Base-by-base conservation (phyloP, 2,888 invertebrate genomes). In the Colletes collaris region DNA sequence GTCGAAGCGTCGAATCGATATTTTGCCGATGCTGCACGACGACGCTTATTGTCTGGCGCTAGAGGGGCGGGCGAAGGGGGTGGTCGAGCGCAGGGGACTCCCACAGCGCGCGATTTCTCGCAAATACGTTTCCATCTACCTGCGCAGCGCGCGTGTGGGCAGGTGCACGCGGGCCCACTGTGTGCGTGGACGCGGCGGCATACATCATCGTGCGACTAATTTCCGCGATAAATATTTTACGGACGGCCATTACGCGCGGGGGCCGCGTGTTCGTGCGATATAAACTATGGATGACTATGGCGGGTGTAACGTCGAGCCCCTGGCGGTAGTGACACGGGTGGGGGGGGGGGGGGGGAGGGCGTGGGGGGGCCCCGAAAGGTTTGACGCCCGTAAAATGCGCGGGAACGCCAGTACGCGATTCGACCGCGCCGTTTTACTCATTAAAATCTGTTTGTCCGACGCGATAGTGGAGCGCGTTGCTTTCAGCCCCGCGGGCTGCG, bases 391-490 rank as follows among this genome's bases (percentile, higher is more conserved):
- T 88, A 85, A 90, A 90, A 89, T 87, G 88, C 86, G 81, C 83
- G 70, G 81, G 67, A 79, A 79, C 84, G 84, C 80, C 82, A 85
- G 84, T 78, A 82, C 80, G 85, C 81, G 60, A 76, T 80, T 75
- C 76, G 56, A 53, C 63, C 70, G 74, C 88, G 83, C 88, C 89
- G 88, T 85, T 88, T 83, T 87, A 84, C 89, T 93, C 93, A 94
- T 94, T 94, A 94, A 94, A 94, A 94, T 94, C 93, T 94, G 94
- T 94, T 94, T 94, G 94, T 93, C 90, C 84, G 89, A 27, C 89
- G 89, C 91, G 92, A 93, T 92, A 80, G 81, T 55, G 65, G 65
- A 68, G 62, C 75, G 50, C n/a, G 67, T 46, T 50, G 73, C 66
- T 78, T 79, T 59, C 67, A 81, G 53, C 64, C 71, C 64, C 52